These are phyloP conservation scores for Malurus cyaneus DNA, from an alignment of 2,113 vertebrate genomes.

Conservation along the genomic window DNA sequence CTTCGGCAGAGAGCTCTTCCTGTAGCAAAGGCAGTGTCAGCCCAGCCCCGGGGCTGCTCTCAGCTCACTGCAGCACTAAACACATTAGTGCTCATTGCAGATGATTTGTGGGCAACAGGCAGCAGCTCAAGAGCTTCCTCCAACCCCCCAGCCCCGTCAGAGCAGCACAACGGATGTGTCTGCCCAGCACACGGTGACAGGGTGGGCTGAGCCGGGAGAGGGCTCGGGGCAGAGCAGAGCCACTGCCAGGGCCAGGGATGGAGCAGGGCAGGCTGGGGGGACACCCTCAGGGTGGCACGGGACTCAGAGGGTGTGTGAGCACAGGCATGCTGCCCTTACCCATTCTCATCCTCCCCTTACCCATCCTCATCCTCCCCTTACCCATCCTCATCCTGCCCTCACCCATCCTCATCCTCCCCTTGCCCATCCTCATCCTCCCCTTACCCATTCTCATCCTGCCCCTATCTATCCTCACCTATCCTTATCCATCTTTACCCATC, in stretches of 20 bases:
- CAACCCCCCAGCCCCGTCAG: accelerated
- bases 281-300: background rate
- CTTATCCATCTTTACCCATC: background rate
- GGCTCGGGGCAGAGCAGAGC: background rate
- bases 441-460: background rate
- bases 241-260: background rate
- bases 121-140: background rate
- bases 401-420: background rate
- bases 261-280: background rate
- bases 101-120: background rate
- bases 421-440: no score
- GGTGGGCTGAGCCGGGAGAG: background rate
- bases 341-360: background rate
- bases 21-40: background rate
- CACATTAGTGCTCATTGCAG: background rate
- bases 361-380: background rate
- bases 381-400: no score
- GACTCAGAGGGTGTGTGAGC: background rate
- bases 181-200: accelerated
- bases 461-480: no score
- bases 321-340: background rate
- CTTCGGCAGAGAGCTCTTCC: background rate
- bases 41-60: background rate
- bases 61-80: background rate
- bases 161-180: background rate